phyloP scores from a whole-genome alignment of 2,797 vertebrate species.

The Coregonus sp. region DNA sequence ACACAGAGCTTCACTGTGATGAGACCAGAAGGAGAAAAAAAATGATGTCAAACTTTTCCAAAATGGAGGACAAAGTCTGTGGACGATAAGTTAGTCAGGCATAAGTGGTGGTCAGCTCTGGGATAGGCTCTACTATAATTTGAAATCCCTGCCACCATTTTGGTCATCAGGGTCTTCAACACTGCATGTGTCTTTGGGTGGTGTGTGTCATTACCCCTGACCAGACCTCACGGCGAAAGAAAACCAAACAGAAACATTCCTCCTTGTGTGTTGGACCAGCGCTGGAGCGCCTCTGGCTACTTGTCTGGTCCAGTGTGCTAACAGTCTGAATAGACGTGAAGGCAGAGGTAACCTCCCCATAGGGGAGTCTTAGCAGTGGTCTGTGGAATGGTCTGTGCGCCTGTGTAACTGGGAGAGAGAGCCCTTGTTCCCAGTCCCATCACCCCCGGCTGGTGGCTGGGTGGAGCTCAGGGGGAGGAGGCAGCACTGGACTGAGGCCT shows the following conservation, averaged over 20 bases:
- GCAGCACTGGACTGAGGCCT: not conserved
- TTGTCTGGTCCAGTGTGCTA: constrained; percentile 29
- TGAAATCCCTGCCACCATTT: constrained; percentile 22
- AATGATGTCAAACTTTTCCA: not conserved
- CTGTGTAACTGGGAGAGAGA: constrained; percentile 63
- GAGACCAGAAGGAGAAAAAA: not conserved
- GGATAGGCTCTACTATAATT: constrained; percentile 14
- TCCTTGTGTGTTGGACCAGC: constrained; percentile 59
- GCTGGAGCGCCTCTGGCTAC: constrained; percentile 55
- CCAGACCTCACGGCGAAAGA: constrained; percentile 38
- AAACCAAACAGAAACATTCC: constrained; percentile 35
- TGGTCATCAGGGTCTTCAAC: constrained; percentile 27
- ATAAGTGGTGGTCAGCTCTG: constrained; percentile 4
- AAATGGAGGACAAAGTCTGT: not conserved
- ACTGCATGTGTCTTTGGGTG: constrained; percentile 24
- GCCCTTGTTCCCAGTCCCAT: constrained; percentile 67
- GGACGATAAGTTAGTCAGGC: not conserved
- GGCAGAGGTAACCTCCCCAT: constrained; percentile 62
- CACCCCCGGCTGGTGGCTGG: constrained; percentile 57
- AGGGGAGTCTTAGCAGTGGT: constrained; percentile 45
- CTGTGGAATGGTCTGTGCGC: constrained; percentile 62
- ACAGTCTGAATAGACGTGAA: constrained; percentile 74
- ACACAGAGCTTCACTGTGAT: not conserved
- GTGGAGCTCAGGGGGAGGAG: constrained; percentile 47
- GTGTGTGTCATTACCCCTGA: constrained; percentile 37